Evolutionary conservation across 2,888 invertebrate genomes (phyloP).

Genomic region (Lucinisca nassula): DNA sequence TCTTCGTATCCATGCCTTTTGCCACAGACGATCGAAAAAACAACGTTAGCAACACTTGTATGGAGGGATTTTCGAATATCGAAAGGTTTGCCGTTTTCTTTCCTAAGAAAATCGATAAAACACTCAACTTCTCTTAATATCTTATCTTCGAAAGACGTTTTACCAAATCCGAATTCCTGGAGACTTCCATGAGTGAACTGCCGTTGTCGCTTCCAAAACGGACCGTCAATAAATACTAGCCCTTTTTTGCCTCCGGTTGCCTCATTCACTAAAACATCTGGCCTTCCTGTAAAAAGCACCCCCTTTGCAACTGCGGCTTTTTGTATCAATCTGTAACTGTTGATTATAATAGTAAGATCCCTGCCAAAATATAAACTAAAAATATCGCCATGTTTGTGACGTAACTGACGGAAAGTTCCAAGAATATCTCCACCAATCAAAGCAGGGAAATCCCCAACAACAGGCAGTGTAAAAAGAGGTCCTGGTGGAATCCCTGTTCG

Average conservation of each 20-base stretch:
- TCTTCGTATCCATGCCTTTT: constrained; percentile 75
- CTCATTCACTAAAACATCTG: not conserved
- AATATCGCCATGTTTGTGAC: constrained; percentile 13
- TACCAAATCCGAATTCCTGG: constrained; percentile 73
- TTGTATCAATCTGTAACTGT: not conserved
- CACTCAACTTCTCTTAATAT: constrained; percentile 68
- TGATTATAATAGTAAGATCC: not conserved
- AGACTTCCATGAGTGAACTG: constrained; percentile 67
- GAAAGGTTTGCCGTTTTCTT: constrained; percentile 52
- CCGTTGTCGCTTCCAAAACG: constrained; percentile 75
- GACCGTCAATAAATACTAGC: constrained; percentile 65
- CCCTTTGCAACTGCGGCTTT: not conserved
- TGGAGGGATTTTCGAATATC: constrained; percentile 61
- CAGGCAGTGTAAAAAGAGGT: constrained; percentile 19
- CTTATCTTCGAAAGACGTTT: constrained; percentile 65
- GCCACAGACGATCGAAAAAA: constrained; percentile 74
- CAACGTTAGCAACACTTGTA: constrained; percentile 72
- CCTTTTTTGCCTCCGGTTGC: constrained; percentile 23
- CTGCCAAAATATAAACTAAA: constrained; percentile 15
- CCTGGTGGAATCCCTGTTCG: constrained; percentile 39
- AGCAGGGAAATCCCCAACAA: constrained; percentile 30
- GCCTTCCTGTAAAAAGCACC: not conserved
- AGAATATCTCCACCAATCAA: constrained; percentile 23
- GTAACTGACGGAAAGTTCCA: not conserved
- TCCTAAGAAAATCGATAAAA: constrained; percentile 56